Evolutionary conservation across 2,113 vertebrate species (phyloP).

Genomic region (Elachura formosa): DNA sequence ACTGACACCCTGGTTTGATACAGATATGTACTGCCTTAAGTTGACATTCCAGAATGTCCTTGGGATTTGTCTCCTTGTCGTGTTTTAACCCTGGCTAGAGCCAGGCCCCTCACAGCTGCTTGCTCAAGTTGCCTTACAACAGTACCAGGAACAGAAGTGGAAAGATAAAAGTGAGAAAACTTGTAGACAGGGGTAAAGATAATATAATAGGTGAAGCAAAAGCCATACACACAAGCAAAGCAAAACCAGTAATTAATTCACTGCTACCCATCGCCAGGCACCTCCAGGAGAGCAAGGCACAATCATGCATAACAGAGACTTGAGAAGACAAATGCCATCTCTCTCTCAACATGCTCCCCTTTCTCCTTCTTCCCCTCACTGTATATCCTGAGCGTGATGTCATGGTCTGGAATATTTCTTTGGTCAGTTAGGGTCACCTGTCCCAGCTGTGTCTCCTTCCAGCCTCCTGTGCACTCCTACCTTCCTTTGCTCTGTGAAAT

Average conservation of each 20-base stretch:
- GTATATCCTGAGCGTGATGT: neutral
- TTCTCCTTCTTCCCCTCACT: neutral
- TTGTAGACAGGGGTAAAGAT: neutral
- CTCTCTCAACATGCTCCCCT: fast-evolving
- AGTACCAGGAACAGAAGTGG: neutral
- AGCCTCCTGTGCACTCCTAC: neutral
- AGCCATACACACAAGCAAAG: neutral
- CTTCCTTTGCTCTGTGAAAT: neutral
- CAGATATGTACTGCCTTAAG: neutral
- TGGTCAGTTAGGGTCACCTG: neutral
- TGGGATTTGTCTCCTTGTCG: neutral
- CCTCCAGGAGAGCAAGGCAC: neutral
- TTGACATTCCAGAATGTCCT: neutral
- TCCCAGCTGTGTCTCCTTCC: neutral
- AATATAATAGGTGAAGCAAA: neutral
- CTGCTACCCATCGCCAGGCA: neutral
- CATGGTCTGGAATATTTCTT: neutral
- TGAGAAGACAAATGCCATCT: neutral
- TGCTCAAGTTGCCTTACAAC: neutral
- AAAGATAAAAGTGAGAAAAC: neutral
- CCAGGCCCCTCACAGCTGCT: fast-evolving
- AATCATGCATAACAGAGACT: fast-evolving
- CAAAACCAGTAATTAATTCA: neutral
- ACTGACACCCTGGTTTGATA: neutral
- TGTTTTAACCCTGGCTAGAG: neutral